Evolutionary conservation across 1,140 invertebrate genomes (phyloP).

Genomic region (Brachionus rotundiformis): DNA sequence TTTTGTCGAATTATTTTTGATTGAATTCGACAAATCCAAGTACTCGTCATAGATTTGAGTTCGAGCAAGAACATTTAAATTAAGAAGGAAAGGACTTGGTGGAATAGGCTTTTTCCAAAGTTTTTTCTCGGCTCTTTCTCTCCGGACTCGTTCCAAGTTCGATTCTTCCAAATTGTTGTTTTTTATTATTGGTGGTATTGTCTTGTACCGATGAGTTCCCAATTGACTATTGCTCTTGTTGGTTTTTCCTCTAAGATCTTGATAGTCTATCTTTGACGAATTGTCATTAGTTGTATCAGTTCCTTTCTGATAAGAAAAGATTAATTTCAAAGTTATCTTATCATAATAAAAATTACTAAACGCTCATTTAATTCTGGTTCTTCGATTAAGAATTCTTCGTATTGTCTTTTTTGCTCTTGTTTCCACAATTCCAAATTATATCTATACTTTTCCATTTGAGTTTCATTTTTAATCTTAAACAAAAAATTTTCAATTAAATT

Average conservation of each 20-base stretch:
- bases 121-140: constrained; percentile 30
- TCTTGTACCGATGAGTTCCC: constrained; percentile 55
- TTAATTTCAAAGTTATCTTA: constrained; percentile 21
- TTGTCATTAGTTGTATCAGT: neutral
- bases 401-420: constrained; percentile 58
- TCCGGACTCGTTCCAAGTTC: constrained; percentile 25
- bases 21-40: constrained; percentile 58
- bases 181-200: constrained; percentile 34
- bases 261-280: constrained; percentile 46
- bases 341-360: constrained; percentile 46
- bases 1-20: constrained; percentile 52
- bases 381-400: constrained; percentile 62
- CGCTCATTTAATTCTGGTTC: constrained; percentile 59
- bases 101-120: constrained; percentile 59
- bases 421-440: constrained; percentile 59
- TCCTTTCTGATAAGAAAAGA: constrained; percentile 50
- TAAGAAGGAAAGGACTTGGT: constrained; percentile 60
- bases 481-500: too few relatives aligned
- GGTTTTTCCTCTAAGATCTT: constrained; percentile 33
- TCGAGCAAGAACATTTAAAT: constrained; percentile 62
- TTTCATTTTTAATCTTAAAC: constrained; percentile 59
- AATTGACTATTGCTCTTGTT: constrained; percentile 54
- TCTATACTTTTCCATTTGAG: constrained; percentile 57
- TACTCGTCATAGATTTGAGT: constrained; percentile 62
- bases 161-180: neutral